Percentiles rank a stretch among this genome's conserved stretches.
Conservation (phyloP, 2,888 invertebrate genomes). For the Drosophila kanekoi region DNA sequence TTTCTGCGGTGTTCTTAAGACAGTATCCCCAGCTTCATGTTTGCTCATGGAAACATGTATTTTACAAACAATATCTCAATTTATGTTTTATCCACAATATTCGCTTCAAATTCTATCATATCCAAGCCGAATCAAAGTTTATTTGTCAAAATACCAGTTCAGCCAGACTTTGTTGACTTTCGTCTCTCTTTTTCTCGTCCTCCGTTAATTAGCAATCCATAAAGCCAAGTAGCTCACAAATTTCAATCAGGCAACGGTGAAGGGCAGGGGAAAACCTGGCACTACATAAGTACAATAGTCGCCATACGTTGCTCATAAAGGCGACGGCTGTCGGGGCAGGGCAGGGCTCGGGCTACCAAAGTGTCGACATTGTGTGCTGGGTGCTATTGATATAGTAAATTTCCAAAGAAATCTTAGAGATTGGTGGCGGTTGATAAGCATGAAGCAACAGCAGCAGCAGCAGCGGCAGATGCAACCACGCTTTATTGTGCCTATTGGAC, state of each 20-base stretch:
- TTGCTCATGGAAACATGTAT: no score
- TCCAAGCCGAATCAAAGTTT: conserved; percentile 8
- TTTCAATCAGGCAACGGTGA: conserved; percentile 62
- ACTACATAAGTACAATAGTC: conserved; percentile 12
- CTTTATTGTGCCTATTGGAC: conserved; percentile 58
- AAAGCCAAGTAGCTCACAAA: conserved; percentile 78
- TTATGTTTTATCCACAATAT: background rate
- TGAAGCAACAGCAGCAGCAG: conserved; percentile 48
- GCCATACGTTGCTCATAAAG: conserved; percentile 41
- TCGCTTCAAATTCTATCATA: background rate
- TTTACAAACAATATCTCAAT: no score
- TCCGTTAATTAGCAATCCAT: conserved; percentile 71
- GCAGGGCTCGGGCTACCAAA: conserved; percentile 40
- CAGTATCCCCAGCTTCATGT: no score
- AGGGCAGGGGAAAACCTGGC: conserved; percentile 8
- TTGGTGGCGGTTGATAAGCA: conserved; percentile 75
- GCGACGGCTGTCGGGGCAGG: conserved; percentile 30
- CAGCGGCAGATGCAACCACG: conserved; percentile 66
- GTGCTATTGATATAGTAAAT: conserved; percentile 75
- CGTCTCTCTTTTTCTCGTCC: conserved; percentile 11
- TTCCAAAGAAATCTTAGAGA: conserved; percentile 78
- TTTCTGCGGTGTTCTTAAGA: no score
- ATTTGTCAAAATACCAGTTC: conserved; percentile 29
- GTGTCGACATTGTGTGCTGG: conserved; percentile 65
- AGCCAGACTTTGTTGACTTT: conserved; percentile 9